Evolutionary conservation across 2,888 invertebrate genomes (phyloP), one percentile per base, ranked within the genome.

Genomic region (Diplazon laetatorius): DNA sequence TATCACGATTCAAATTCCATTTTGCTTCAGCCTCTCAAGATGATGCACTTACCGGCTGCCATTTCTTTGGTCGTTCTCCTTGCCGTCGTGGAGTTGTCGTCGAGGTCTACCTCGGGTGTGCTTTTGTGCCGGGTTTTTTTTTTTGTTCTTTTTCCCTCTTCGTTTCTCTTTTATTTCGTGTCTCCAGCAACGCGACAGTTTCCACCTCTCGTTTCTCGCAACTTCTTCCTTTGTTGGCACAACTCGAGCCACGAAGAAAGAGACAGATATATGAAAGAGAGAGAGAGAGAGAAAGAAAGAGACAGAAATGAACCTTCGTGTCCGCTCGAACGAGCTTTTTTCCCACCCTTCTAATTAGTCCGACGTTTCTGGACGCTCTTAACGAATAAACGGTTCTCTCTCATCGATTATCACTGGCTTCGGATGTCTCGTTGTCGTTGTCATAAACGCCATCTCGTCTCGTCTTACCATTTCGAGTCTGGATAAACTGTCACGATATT

Each of bases 11-110:
- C 5, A 20, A n/a, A 14, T 18, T 20, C 35, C 10, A 9, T 18
- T 18, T 18, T 37, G 9, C 1, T 16, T 12, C 18, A 6, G 30
- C 12, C 20, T 20, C 12, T 59, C n/a, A 37, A 39, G 12, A 39
- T 39, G 59, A 39, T 57, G 39, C 77, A 86, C 85, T 86, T 82
- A 86, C 86, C 86, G 76, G 85, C 86, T 80, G 86, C 84, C 85
- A 86, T 86, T 82, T 84, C 80, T 80, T 77, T 81, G 57, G 71
- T 63, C 69, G 72, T 75, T 73, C 62, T 50, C 70, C 39, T 70
- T 71, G 73, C 44, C 70, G 68, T 76, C 62, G 62, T 72, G 48
- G 37, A 68, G 71, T 63, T 48, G 30, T 75, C 62, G 66, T 66
- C 71, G 55, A 68, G 71, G 50, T 76, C 66, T 48, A 50, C 63